Evolutionary conservation across 2,113 vertebrate genomes (phyloP).

Genomic region (Aleadryas rufinucha): DNA sequence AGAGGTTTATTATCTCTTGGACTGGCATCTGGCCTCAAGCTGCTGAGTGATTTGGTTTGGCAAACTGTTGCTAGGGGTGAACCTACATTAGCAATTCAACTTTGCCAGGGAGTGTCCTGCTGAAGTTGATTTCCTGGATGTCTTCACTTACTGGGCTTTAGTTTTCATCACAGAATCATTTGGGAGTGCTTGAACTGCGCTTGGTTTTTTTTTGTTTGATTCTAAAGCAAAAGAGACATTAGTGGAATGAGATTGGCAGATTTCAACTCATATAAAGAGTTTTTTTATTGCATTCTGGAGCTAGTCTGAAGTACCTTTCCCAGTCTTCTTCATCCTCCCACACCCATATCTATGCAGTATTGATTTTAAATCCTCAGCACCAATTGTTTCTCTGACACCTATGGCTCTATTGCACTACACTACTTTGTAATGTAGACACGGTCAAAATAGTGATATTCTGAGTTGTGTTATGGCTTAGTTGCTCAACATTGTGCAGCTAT

Average conservation of each 20-base stretch:
- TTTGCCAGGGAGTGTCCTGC: neutral
- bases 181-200: neutral
- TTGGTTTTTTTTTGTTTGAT: neutral
- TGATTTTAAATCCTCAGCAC: neutral
- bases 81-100: neutral
- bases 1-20: neutral
- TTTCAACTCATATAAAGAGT: neutral
- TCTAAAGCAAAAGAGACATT: neutral
- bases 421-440: neutral
- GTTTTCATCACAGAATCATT: neutral
- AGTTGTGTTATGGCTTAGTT: neutral
- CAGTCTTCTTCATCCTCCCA: neutral
- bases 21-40: fast-evolving
- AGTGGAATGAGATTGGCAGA: neutral
- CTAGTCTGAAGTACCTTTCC: neutral
- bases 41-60: neutral
- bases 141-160: neutral
- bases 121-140: neutral
- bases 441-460: neutral
- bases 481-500: neutral
- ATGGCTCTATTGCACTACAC: neutral
- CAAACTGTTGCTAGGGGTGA: neutral
- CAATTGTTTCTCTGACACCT: neutral
- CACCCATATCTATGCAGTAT: neutral
- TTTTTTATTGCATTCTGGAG: neutral